A percentile compares a stretch with the other conserved stretches of the same genome.
Evolutionary conservation across 2,797 vertebrate species (phyloP).

Genomic region (Sparus aurata): DNA sequence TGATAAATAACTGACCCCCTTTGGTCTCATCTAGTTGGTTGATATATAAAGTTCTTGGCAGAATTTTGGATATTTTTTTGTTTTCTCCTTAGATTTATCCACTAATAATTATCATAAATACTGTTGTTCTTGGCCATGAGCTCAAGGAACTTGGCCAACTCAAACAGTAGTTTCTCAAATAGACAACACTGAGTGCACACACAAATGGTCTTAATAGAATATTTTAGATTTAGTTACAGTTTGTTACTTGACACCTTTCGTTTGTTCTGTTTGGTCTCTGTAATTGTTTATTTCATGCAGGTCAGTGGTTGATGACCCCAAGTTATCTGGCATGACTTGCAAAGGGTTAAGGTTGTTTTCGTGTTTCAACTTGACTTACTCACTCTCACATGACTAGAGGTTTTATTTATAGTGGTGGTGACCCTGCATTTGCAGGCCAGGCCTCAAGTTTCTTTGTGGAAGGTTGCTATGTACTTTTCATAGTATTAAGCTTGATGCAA

Average conservation of each 20-base stretch:
- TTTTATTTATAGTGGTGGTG: slow-evolving; percentile 74
- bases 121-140: slow-evolving; percentile 10
- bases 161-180: slow-evolving; percentile 4
- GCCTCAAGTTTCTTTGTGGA: slow-evolving; percentile 57
- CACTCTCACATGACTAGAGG: slow-evolving; percentile 66
- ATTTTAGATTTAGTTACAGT: slow-evolving; percentile 1
- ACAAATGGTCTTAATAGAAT: neutral
- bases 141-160: neutral
- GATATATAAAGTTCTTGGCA: neutral
- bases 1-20: neutral
- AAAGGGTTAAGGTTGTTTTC: slow-evolving; percentile 67
- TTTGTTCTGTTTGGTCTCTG: neutral
- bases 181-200: neutral
- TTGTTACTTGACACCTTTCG: slow-evolving; percentile 23
- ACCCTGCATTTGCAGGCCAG: slow-evolving; percentile 45
- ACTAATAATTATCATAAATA: neutral
- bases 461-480: slow-evolving; percentile 6
- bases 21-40: neutral
- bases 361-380: slow-evolving; percentile 46
- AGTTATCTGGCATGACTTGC: slow-evolving; percentile 32
- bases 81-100: slow-evolving; percentile 3
- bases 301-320: slow-evolving; percentile 41
- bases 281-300: slow-evolving; percentile 37
- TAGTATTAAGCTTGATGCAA: neutral
- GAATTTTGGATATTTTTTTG: too few relatives aligned